Base-by-base conservation (phyloP, 2,113 vertebrate genomes). In the Oncorhynchus nerka region DNA sequence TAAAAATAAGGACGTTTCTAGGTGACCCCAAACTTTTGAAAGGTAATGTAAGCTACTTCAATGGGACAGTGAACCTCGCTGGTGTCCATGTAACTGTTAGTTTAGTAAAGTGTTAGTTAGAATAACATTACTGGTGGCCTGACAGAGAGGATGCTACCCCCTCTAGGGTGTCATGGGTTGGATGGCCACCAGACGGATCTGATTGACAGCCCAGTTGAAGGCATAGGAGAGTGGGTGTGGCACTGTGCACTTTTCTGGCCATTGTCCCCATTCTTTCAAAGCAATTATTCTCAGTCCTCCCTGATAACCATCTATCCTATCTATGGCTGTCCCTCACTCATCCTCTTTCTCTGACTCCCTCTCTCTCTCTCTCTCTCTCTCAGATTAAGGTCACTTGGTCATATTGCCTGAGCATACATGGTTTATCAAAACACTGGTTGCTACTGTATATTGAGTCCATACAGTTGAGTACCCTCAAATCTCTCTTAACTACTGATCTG, bases 261-360 rank as follows among this genome's bases (percentile, higher is more conserved):
- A 85, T 89, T 90, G 89, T 91, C 87, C 89, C 84, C 84, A 88
- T 90, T 92, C 85, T 88, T 88, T 91, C 90, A 87, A 80, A 81
- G 19, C 66, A 68, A 80, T 76, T 80, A 67, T 79, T 79, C 78
- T 82, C 71, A 74, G 19, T 75, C 28, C 64, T 12, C 71, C 32
- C 78, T 68, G 76, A 85, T 82, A 68, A 62, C 20, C 34, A 74
- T 84, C 80, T 67, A 30, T 73, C 1, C 1, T 32, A 3, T 79
- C n/a, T n/a, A 13, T 9, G 8, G 16, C 75, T 71, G 57, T 83
- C 32, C 61, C 11, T 24, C 45, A 28, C 26, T 39, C 11, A 32
- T 67, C 72, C 51, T 76, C 48, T 30, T 61, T 26, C 11, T 24
- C 30, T 70, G 22, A 34, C 11, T 71, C 68, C 26, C 30, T 70